phyloP scores from a whole-genome alignment of 2,797 vertebrate species.

The Eleutherodactylus coqui region DNA sequence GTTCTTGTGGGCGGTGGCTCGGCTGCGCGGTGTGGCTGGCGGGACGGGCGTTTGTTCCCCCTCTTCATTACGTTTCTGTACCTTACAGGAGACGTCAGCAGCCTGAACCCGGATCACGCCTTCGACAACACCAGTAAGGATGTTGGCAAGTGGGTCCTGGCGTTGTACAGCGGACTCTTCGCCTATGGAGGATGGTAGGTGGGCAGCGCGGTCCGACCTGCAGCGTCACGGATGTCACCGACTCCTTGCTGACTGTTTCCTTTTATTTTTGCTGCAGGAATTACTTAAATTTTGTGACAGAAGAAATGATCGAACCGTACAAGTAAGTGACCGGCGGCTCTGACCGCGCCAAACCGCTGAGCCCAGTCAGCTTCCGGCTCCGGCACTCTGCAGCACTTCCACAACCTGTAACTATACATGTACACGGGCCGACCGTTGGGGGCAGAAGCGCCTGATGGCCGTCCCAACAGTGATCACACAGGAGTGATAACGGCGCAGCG shows the following conservation, averaged over 20 bases:
- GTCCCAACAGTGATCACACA: too few species aligned
- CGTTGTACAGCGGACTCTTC: conserved; percentile 94
- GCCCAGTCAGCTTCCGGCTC: not conserved
- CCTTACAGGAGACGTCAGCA: conserved; percentile 76
- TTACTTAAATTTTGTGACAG: conserved; percentile 97
- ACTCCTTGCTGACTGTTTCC: not conserved
- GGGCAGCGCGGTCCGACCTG: not conserved
- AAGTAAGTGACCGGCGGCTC: conserved; percentile 77
- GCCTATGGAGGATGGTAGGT: conserved; percentile 96
- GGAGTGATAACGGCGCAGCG: too few species aligned
- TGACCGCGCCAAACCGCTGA: not conserved
- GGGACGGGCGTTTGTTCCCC: too few species aligned
- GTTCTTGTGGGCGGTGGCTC: too few species aligned
- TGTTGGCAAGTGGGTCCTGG: conserved; percentile 91
- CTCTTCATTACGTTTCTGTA: not conserved
- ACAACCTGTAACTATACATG: too few species aligned
- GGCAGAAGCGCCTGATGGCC: too few species aligned
- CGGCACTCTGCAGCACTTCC: not conserved
- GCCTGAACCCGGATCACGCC: conserved; percentile 82
- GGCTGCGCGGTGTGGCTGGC: too few species aligned
- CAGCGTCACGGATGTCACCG: not conserved
- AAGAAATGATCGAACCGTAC: conserved; percentile 98
- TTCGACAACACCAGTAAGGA: conserved; percentile 84
- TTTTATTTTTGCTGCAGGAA: conserved; percentile 81
- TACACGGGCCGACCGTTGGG: too few species aligned